phyloP scores from a whole-genome alignment of 1,140 invertebrate species.

The Mizuhopecten yessoensis region DNA sequence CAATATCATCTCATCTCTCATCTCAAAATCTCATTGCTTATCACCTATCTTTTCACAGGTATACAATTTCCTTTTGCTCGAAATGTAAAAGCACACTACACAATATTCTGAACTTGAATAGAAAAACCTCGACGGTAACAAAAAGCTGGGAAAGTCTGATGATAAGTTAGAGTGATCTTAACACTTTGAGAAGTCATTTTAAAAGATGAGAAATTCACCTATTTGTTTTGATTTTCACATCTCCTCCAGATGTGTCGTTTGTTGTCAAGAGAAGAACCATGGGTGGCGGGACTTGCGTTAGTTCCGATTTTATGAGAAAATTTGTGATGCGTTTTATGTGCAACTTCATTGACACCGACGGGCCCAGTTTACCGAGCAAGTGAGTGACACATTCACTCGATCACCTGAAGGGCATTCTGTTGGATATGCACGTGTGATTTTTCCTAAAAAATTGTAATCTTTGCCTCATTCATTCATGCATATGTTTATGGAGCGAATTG shows the following conservation, averaged over 20 bases:
- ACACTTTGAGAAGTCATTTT: not conserved
- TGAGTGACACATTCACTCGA: not conserved
- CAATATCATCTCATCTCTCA: conserved; percentile 21
- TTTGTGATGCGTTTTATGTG: conserved; percentile 34
- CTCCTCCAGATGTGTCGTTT: not conserved
- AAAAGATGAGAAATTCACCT: conserved; percentile 2
- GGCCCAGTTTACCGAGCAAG: not conserved
- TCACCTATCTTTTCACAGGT: not conserved
- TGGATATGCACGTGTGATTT: conserved; percentile 25
- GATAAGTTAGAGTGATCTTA: not conserved
- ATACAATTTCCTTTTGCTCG: not conserved
- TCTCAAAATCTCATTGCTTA: not conserved
- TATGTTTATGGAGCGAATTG: conserved; percentile 20
- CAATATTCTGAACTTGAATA: not conserved
- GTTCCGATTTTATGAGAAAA: conserved; percentile 34
- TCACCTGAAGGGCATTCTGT: not conserved
- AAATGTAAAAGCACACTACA: not conserved
- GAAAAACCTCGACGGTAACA: not conserved
- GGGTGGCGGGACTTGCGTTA: not conserved
- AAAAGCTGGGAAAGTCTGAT: not conserved
- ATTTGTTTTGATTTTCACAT: not conserved
- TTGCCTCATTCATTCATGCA: not conserved
- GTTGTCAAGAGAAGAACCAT: not conserved
- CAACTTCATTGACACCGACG: not conserved
- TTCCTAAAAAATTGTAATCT: not conserved